Conservation (phyloP, 2,888 invertebrate genomes). For the Ametastegia equiseti region DNA sequence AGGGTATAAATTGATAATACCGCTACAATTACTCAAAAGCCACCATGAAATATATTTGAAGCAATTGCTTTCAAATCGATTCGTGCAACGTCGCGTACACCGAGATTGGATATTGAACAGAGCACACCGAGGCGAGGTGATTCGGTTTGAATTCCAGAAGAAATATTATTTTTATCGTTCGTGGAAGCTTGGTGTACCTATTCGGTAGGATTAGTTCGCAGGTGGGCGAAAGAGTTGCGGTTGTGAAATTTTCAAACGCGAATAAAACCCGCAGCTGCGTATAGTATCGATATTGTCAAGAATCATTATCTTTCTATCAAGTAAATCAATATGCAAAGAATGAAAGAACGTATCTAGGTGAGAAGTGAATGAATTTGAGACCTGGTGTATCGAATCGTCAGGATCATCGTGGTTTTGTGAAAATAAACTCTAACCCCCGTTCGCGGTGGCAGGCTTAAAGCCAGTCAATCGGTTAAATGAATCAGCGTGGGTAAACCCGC, state of each 20-base stretch:
- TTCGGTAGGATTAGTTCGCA: constrained; percentile 29
- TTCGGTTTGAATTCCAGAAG: neutral
- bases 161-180: constrained; percentile 27
- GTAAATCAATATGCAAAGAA: neutral
- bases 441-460: neutral
- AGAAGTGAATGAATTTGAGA: neutral
- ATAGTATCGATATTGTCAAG: neutral
- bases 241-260: neutral
- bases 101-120: constrained; percentile 31
- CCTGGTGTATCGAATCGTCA: neutral
- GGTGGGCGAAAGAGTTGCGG: neutral
- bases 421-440: neutral
- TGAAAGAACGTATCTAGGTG: too few species aligned
- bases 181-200: neutral
- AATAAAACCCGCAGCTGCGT: neutral
- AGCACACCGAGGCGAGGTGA: neutral
- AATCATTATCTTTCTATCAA: neutral
- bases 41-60: constrained; percentile 7
- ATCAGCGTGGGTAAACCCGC: constrained; percentile 36
- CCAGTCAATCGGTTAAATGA: constrained; percentile 42
- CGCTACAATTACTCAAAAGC: constrained; percentile 3
- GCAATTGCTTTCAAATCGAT: constrained; percentile 19
- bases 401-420: neutral
- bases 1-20: neutral
- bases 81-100: neutral